Evolutionary conservation across 1,140 invertebrate genomes (phyloP), one percentile per base, ranked within the genome.

Genomic region (Zaprionus nigranus): DNA sequence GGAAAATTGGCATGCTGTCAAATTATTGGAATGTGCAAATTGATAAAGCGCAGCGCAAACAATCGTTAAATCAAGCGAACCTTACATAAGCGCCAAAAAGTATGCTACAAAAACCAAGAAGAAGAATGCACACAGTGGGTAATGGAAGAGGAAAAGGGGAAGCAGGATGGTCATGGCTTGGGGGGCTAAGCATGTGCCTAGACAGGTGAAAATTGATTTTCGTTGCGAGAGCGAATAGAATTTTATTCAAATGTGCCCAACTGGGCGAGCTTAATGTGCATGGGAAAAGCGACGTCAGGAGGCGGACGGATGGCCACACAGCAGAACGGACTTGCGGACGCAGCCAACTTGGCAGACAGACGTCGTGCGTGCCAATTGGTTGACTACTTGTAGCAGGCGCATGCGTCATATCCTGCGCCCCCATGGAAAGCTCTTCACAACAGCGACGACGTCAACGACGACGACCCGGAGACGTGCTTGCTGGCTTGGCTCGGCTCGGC

Each of bases 161-260:
- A 2, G 2, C 0, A n/a, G 40, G n/a, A n/a, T 5, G 6, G 15
- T 38, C 13, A 12, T 38, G 40, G 28, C n/a, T 11, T 38, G 36
- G 22, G 36, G 36, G 20, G 46, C 20, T 43, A 57, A 53, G 20
- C 20, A 43, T 57, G 54, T 54, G 70, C 75, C 54, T 60, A 75
- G 75, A 73, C 71, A 74, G 74, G 62, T 77, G 43, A 38, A 76
- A 76, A 76, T 76, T 76, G 74, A 76, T 76, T 76, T 76, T 76
- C 61, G 59, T 75, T 58, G 61, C 54, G 20, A 56, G 53, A 69
- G 81, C 81, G 82, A 84, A 82, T 84, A 84, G 79, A 82, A 85
- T 85, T 77, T 82, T 88, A 88, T 91, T 91, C 79, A 86, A 91
- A 91, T 91, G 88, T 83, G 90, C 76, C 86, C 90, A 91, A 90